Evolutionary conservation across 2,888 invertebrate genomes (phyloP), one percentile per base, ranked within the genome.

Genomic region (Lasiommata megera): DNA sequence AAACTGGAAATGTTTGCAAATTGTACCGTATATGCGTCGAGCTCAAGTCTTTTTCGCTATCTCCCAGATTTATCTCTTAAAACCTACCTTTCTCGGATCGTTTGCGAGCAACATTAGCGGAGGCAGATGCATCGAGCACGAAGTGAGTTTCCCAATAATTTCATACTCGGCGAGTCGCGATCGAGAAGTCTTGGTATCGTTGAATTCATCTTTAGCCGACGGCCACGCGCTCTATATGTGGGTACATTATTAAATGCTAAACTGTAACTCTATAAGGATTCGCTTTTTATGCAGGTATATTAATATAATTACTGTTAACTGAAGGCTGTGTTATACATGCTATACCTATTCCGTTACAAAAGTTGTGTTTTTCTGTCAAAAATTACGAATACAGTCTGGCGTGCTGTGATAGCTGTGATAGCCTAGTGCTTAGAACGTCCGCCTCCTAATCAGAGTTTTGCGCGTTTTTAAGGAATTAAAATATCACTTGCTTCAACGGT

Each of bases 121-220:
- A 70, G 70, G 79, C 82, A 84, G 88, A 86, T 87, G 82, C 81
- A 87, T 86, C 87, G 83, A 69, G 82, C 88, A 86, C 88, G 88
- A 87, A 84, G 75, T 79, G 77, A 80, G 77, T 85, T 84, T 82
- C 80, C 86, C 86, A 88, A 89, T 88, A 89, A 89, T 88, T 88
- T 85, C 86, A 85, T 86, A 86, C 80, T 73, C 74, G 69, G 77
- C 78, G 77, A 79, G 77, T 69, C 72, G 64, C 77, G 82, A 85
- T 84, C 83, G 82, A 75, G 70, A 73, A 67, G 72, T 67, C 68
- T 58, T 63, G 58, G 79, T 86, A 87, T 88, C 86, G 70, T 52
- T 48, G 67, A 67, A 73, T 77, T 71, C 81, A 87, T 88, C 86
- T 84, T 76, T 78, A 67, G 84, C 88, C 88, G 74, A 72, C 75